phyloP scores from a whole-genome alignment of 1,140 invertebrate species.

The Luehdorfia chinensis region DNA sequence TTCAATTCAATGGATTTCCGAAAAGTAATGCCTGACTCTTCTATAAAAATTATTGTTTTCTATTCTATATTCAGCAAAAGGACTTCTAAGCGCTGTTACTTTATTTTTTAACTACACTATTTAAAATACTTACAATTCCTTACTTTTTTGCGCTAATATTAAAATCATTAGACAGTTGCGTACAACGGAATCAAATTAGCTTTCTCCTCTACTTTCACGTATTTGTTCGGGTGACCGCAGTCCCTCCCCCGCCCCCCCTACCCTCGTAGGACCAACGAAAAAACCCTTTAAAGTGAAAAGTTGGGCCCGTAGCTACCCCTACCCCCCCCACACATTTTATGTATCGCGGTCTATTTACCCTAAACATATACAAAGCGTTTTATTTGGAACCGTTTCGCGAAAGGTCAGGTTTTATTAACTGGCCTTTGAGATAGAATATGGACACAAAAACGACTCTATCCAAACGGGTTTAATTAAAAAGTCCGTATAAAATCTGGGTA shows the following conservation, averaged over 20 bases:
- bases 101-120: no score
- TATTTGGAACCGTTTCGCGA: constrained; percentile 1
- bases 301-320: not conserved
- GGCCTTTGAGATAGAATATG: constrained; percentile 2
- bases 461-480: no score
- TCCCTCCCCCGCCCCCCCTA: not conserved
- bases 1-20: no score
- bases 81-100: no score
- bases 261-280: constrained; percentile 19
- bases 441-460: not conserved
- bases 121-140: no score
- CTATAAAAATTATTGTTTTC: no score
- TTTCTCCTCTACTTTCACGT: constrained; percentile 37
- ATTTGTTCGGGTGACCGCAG: constrained; percentile 41
- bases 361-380: constrained; percentile 12
- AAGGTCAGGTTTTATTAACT: constrained; percentile 7
- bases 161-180: constrained; percentile 15
- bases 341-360: constrained; percentile 11
- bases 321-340: constrained; percentile 3
- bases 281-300: constrained; percentile 24
- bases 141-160: no score
- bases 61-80: no score
- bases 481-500: no score
- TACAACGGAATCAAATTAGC: constrained; percentile 44
- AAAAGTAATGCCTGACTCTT: no score